Conservation (phyloP, 2,113 vertebrate genomes). For the Galbula dea region DNA sequence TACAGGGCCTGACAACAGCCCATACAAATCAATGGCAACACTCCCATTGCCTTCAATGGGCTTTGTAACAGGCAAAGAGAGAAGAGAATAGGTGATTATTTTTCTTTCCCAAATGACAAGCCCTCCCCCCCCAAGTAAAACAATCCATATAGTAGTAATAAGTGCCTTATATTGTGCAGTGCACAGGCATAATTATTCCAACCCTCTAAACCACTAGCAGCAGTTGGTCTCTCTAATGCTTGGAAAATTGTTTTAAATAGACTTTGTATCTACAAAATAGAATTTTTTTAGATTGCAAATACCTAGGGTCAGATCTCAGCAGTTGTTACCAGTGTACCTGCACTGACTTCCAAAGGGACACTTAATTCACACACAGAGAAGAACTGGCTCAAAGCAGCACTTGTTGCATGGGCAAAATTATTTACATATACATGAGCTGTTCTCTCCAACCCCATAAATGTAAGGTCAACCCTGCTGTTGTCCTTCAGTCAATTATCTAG, state of each 20-base stretch:
- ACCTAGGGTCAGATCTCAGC: background rate
- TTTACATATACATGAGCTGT: background rate
- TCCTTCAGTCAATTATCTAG: background rate
- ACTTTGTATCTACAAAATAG: background rate
- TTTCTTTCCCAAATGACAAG: background rate
- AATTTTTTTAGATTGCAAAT: background rate
- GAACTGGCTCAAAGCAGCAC: background rate
- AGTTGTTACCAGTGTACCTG: background rate
- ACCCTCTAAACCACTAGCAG: background rate
- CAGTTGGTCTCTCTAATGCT: background rate
- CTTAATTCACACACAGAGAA: background rate
- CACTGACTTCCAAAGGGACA: background rate
- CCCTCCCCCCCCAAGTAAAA: background rate
- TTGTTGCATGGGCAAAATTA: background rate
- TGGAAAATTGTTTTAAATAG: slow-evolving; percentile 37
- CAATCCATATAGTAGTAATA: background rate
- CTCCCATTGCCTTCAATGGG: background rate
- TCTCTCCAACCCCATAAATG: background rate
- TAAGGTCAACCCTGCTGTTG: background rate
- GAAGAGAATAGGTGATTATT: slow-evolving; percentile 27
- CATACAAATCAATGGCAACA: slow-evolving; percentile 21
- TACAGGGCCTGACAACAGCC: background rate
- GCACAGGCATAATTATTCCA: slow-evolving; percentile 26
- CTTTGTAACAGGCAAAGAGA: background rate
- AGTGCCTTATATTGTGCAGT: background rate